phyloP scores from a whole-genome alignment of 92 coral and sea anemone species.

The Scolanthus callimorphus region DNA sequence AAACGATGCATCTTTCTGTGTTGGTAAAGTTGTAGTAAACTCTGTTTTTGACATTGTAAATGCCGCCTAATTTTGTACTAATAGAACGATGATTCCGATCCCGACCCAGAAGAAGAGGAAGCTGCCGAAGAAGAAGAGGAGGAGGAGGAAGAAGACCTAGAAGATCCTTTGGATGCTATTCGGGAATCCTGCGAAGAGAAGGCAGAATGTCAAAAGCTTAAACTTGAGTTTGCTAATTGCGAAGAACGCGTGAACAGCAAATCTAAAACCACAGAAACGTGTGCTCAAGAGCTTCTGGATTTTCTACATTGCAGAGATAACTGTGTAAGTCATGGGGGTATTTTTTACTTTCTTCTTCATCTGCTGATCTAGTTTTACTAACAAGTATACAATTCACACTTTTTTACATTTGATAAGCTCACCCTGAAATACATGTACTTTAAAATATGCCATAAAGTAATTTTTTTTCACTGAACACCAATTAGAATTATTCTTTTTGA shows the following conservation, averaged over 20 bases:
- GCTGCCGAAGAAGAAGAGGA: conserved; percentile 86
- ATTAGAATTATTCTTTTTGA: no score
- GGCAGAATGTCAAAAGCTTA: conserved; percentile 62
- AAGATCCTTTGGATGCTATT: conserved; percentile 75
- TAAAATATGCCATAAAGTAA: no score
- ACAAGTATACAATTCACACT: no score
- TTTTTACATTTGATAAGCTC: no score
- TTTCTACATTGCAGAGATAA: conserved; percentile 88
- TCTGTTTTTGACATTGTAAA: background rate
- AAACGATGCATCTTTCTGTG: background rate
- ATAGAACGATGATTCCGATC: conserved; percentile 45
- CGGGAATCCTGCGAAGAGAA: conserved; percentile 71
- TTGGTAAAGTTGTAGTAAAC: background rate
- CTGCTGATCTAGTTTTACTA: no score
- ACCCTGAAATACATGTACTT: no score
- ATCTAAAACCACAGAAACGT: conserved; percentile 80
- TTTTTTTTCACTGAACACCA: no score
- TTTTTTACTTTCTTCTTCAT: no score
- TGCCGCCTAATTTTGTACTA: background rate
- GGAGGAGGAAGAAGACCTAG: conserved; percentile 92
- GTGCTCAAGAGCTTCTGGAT: conserved; percentile 94
- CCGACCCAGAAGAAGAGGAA: conserved; percentile 69
- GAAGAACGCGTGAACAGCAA: conserved; percentile 76
- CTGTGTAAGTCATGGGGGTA: conserved; percentile 93
- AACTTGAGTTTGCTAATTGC: conserved; percentile 57